These are phyloP conservation scores for Ciona savignyi DNA, from an alignment of 23 tunicate species.

Conservation along the genomic window DNA sequence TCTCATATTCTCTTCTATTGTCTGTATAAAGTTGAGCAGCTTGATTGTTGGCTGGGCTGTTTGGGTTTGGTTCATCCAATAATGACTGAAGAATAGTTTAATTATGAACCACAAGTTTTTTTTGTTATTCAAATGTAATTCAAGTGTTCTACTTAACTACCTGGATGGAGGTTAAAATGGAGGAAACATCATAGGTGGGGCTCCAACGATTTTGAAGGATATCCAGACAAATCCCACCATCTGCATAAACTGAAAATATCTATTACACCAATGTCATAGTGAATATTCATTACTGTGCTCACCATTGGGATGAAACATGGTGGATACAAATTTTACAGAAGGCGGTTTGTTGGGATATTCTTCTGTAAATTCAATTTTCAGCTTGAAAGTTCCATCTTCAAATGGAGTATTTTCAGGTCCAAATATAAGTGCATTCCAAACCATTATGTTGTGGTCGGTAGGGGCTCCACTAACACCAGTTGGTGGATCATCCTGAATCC, in stretches of 20 bases:
- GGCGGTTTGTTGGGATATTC: slow-evolving; percentile 99
- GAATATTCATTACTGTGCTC: not conserved
- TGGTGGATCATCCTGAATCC: slow-evolving; percentile 95
- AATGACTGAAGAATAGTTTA: slow-evolving; percentile 43
- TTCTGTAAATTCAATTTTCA: slow-evolving; percentile 94
- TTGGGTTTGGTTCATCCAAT: slow-evolving; percentile 98
- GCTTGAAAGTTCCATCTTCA: slow-evolving; percentile 98
- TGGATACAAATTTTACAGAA: slow-evolving; percentile 76
- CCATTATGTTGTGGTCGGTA: slow-evolving; percentile 85
- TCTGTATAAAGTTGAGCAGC: slow-evolving; percentile 94
- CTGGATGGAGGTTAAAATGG: slow-evolving; percentile 87
- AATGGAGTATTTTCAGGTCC: slow-evolving; percentile 99
- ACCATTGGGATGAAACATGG: slow-evolving; percentile 99
- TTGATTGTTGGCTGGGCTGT: slow-evolving; percentile 96
- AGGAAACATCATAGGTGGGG: slow-evolving; percentile 98
- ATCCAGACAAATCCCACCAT: slow-evolving; percentile 96
- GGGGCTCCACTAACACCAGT: slow-evolving; percentile 98
- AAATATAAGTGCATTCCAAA: slow-evolving; percentile 98
- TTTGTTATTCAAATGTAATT: not conserved
- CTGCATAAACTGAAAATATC: slow-evolving; percentile 86
- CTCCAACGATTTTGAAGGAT: slow-evolving; percentile 99
- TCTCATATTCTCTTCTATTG: slow-evolving; percentile 94
- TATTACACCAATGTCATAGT: too few species aligned
- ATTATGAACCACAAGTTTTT: not conserved
- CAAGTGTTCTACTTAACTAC: slow-evolving; percentile 8